Conservation (phyloP, 2,113 vertebrate genomes). For the Hemibagrus wyckioides region DNA sequence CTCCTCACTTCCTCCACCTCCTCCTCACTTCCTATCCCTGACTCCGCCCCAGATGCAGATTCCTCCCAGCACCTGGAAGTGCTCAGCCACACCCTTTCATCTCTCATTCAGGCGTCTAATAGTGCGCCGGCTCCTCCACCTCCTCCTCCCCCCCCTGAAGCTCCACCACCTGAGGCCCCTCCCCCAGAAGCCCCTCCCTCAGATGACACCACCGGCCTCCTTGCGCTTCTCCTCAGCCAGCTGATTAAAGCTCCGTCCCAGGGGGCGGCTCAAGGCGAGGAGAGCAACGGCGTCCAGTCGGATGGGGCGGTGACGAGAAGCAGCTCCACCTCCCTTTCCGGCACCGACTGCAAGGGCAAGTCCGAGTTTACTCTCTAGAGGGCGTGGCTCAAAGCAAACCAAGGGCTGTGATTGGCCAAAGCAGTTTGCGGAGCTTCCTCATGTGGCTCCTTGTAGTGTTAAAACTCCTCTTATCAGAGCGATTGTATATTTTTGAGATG, state of each 20-base stretch:
- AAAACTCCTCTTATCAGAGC: conserved; percentile 22
- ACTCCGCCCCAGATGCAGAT: conserved; percentile 77
- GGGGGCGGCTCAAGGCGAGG: conserved; percentile 78
- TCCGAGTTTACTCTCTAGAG: conserved; percentile 77
- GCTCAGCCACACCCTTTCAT: conserved; percentile 88
- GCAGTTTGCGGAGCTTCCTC: conserved; percentile 13
- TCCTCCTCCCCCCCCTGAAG: conserved; percentile 24
- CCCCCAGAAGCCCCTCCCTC: conserved; percentile 73
- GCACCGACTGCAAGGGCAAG: conserved; percentile 79
- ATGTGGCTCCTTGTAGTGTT: conserved; percentile 8
- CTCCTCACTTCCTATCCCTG: conserved; percentile 46
- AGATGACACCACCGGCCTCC: conserved; percentile 89
- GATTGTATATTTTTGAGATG: conserved; percentile 42
- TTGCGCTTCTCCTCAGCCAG: conserved; percentile 92
- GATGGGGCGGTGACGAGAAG: conserved; percentile 79
- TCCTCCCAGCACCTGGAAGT: conserved; percentile 84
- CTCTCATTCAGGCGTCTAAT: conserved; percentile 81
- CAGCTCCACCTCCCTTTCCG: conserved; percentile 67
- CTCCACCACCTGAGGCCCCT: conserved; percentile 68
- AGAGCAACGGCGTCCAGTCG: conserved; percentile 87
- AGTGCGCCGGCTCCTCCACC: conserved; percentile 76
- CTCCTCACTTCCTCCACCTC: conserved; percentile 73
- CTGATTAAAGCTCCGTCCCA: conserved; percentile 89
- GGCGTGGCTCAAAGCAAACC: conserved; percentile 37
- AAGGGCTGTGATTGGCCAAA: conserved; percentile 49